Evolutionary conservation across 2,797 vertebrate genomes (phyloP).

Genomic region (Muraenolepis orangiensis): DNA sequence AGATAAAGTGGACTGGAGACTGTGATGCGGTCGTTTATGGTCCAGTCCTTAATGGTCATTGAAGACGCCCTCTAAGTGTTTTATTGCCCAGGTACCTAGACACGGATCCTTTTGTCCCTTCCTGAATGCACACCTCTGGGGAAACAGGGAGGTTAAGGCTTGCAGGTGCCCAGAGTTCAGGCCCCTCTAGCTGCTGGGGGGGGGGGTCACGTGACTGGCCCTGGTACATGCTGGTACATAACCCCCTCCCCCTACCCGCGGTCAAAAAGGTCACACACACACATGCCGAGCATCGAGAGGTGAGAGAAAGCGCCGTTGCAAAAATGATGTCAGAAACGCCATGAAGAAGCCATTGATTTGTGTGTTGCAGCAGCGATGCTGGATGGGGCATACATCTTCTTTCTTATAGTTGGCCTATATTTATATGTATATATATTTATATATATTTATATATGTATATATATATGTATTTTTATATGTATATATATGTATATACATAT

Average conservation of each 20-base stretch:
- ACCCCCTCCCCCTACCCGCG: conserved; percentile 21
- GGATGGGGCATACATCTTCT: conserved; percentile 36
- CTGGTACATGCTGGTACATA: conserved; percentile 32
- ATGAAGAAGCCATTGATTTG: conserved; percentile 50
- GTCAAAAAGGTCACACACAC: conserved; percentile 57
- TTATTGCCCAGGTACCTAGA: conserved; percentile 20
- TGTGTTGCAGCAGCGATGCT: conserved; percentile 43
- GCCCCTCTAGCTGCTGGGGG: conserved; percentile 30
- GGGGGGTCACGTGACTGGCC: conserved; percentile 43
- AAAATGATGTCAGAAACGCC: conserved; percentile 60
- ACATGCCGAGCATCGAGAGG: conserved; percentile 31
- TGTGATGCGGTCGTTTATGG: background rate
- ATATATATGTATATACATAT: conserved; percentile 6
- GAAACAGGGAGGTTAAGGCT: conserved; percentile 30
- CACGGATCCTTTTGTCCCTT: too few relatives aligned
- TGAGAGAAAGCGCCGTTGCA: conserved; percentile 29
- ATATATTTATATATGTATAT: background rate
- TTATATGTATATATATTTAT: conserved; percentile 8
- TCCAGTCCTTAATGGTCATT: background rate
- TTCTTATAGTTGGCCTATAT: conserved; percentile 11
- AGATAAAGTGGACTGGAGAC: background rate
- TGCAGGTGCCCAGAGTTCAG: conserved; percentile 44
- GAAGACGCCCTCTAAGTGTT: conserved; percentile 6
- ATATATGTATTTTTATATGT: too few relatives aligned
- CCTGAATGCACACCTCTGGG: conserved; percentile 31